These are phyloP conservation scores for Urocynchramus pylzowi DNA, from an alignment of 2,113 vertebrate genomes.

Conservation along the genomic window DNA sequence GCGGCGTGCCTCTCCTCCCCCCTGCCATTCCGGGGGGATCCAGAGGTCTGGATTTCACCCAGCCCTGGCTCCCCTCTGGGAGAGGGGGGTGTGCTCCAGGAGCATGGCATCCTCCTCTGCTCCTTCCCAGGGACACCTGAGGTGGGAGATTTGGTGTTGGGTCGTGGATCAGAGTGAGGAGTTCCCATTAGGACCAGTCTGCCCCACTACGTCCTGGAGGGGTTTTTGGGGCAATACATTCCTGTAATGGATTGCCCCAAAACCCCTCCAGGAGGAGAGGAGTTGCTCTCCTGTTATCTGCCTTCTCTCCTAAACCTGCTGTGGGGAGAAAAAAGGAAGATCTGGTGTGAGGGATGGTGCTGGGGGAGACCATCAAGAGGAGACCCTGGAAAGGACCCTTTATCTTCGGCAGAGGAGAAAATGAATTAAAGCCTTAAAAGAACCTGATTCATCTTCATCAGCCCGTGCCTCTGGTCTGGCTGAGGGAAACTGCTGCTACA, in stretches of 20 bases:
- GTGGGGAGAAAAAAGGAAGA: not conserved
- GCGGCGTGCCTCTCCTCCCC: not conserved
- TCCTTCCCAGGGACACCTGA: not conserved
- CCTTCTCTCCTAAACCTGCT: not conserved
- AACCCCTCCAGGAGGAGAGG: not conserved
- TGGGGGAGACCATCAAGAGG: not conserved
- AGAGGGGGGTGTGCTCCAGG: not conserved
- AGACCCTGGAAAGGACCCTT: not conserved
- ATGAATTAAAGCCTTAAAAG: not conserved
- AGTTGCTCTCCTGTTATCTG: not conserved
- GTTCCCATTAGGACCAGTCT: not conserved
- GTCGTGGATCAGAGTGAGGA: not conserved
- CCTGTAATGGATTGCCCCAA: too few relatives aligned
- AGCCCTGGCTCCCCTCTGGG: not conserved
- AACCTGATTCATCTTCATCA: not conserved
- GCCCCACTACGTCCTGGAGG: not conserved
- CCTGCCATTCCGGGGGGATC: accelerated
- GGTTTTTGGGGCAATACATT: not conserved
- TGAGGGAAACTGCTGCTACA: not conserved
- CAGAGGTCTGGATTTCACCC: not conserved
- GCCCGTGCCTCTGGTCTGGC: not conserved
- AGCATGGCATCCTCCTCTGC: not conserved
- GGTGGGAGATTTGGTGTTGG: not conserved
- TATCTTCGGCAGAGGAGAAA: not conserved
- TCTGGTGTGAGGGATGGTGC: not conserved